Base-by-base conservation (phyloP, 1,140 invertebrate genomes). In the Spodoptera frugiperda region DNA sequence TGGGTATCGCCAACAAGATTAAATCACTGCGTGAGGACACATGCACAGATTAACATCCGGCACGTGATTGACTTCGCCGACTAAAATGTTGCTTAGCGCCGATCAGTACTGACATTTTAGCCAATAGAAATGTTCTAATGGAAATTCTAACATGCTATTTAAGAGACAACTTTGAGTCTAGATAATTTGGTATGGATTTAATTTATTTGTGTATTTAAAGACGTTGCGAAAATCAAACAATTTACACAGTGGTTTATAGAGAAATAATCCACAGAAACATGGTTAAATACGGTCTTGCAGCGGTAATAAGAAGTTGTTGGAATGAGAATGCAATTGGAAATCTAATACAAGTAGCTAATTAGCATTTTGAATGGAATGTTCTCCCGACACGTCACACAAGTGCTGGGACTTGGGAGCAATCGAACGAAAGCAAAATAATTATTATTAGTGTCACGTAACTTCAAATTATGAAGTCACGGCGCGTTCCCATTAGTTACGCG, bases 391-490 rank as follows among this genome's bases (percentile, higher is more conserved):
- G 11, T 76, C 48, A 73, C 77, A 78, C 63, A 74, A 75, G 25
- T 25, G 8, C 77, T 78, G 67, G 81, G 71, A 57, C 54, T 30
- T 25, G 21, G 59, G 59, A 63, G 21, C 54, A 68, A 84, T 81
- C 82, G 82, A 86, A 89, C 84, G 83, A 87, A 86, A 89, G 84
- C 82, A 84, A 84, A 83, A 87, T 88, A 87, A 86, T 88, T 84
- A 86, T 88, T 84, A 90, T 88, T 85, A 76, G 74, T 86, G 87
- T 92, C 89, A 92, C 90, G 88, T 92, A 92, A 90, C 86, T 46
- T 82, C 59, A 61, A 84, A 88, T 90, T 87, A 87, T 82, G 78
- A 53, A 92, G 87, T 91, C 90, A 77, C 75, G 78, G 72, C 82
- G 84, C 84, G 88, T 91, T 82, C 61, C 71, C 78, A 84, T 81